Conservation (phyloP, 2,888 invertebrate species). For the Ischnus inquisitorius region DNA sequence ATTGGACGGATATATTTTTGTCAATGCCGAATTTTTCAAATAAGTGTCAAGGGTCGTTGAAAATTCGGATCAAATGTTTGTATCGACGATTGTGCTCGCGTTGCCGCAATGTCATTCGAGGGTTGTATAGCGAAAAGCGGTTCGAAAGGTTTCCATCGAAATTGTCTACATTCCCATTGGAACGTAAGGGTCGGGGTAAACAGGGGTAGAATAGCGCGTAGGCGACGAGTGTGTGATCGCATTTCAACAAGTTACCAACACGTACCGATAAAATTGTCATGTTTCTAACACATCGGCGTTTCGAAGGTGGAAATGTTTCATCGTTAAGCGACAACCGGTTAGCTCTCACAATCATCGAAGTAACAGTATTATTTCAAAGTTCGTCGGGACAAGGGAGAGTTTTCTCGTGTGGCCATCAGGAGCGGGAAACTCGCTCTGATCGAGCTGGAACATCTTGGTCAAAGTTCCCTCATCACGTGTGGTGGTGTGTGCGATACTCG, state of each 20-base stretch:
- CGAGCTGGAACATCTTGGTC: conserved; percentile 29
- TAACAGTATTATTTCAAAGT: conserved; percentile 54
- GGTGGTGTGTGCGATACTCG: neutral
- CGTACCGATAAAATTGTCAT: conserved; percentile 17
- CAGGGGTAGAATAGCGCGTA: neutral
- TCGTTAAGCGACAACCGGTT: conserved; percentile 48
- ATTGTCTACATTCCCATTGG: neutral
- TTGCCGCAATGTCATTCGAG: too few relatives aligned
- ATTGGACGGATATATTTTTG: too few relatives aligned
- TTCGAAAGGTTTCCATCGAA: neutral
- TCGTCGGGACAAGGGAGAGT: neutral
- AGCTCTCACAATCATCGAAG: conserved; percentile 32
- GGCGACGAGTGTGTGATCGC: neutral
- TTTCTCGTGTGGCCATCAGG: conserved; percentile 5
- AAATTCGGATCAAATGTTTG: too few relatives aligned
- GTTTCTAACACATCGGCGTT: neutral
- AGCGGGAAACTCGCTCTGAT: conserved; percentile 30
- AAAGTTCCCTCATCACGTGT: conserved; percentile 17
- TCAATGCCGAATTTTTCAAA: too few relatives aligned
- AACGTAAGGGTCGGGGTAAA: neutral
- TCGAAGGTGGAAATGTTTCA: conserved; percentile 34
- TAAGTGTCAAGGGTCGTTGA: too few relatives aligned
- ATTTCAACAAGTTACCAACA: conserved; percentile 28
- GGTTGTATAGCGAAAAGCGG: neutral
- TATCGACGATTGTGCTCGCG: too few relatives aligned